phyloP scores from a whole-genome alignment of 1,140 invertebrate genomes.

The Meloidogyne floridensis region DNA sequence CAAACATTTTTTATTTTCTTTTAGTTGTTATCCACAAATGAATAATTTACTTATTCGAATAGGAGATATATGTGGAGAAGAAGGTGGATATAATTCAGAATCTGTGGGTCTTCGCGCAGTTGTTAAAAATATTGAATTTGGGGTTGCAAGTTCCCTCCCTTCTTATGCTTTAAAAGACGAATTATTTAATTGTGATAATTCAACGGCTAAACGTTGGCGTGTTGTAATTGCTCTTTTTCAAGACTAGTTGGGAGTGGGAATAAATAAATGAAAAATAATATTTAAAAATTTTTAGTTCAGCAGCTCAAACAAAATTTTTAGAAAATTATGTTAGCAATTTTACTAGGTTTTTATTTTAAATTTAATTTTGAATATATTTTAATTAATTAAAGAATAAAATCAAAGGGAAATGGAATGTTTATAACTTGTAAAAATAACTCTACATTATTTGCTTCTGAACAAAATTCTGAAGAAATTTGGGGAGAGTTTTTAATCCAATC shows the following conservation, averaged over 20 bases:
- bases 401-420: not conserved
- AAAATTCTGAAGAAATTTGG: not conserved
- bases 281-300: conserved; percentile 13
- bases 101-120: conserved; percentile 16
- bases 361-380: not conserved
- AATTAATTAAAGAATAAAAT: not conserved
- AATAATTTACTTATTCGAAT: not conserved
- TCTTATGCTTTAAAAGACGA: not conserved
- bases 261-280: not conserved
- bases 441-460: not conserved
- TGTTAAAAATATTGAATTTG: not conserved
- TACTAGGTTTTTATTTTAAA: not conserved
- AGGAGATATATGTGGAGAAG: not conserved
- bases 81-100: conserved; percentile 11
- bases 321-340: conserved; percentile 8
- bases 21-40: conserved; percentile 5
- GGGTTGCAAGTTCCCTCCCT: not conserved
- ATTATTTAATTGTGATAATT: not conserved
- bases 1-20: not conserved
- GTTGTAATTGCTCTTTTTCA: conserved; percentile 22
- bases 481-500: not conserved
- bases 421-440: not conserved
- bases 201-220: not conserved
- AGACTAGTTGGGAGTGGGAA: not conserved
- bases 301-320: not conserved